Percentiles rank a stretch among this genome's conserved stretches.
phyloP scores from a whole-genome alignment of 2,888 invertebrate species.

The Drosophila kuntzei region DNA sequence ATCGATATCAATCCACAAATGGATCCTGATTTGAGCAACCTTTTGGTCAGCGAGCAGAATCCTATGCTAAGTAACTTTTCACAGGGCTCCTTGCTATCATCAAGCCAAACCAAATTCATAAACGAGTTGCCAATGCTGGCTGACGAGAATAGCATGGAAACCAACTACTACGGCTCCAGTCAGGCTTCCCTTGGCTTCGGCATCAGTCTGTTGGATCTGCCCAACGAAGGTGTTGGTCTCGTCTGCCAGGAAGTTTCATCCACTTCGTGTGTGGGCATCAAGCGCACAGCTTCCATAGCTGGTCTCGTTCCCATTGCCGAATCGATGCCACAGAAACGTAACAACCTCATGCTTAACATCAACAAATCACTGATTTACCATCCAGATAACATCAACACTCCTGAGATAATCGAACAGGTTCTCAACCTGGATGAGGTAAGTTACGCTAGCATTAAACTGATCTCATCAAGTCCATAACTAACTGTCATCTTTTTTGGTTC shows the following conservation, averaged over 20 bases:
- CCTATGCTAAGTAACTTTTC: conserved; percentile 52
- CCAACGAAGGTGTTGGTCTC: conserved; percentile 22
- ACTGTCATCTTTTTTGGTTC: conserved; percentile 7
- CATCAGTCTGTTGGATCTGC: conserved; percentile 35
- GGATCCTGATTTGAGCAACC: conserved; percentile 25
- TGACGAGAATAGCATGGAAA: conserved; percentile 52
- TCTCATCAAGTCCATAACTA: conserved; percentile 2
- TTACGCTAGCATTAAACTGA: neutral
- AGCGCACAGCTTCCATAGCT: conserved; percentile 58
- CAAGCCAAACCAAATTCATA: conserved; percentile 45
- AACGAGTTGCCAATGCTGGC: conserved; percentile 51
- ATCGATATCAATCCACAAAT: conserved; percentile 35
- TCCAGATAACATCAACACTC: conserved; percentile 52
- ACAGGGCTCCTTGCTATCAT: conserved; percentile 30
- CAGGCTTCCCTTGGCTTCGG: conserved; percentile 61
- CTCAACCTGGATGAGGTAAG: conserved; percentile 48
- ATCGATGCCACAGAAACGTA: conserved; percentile 66
- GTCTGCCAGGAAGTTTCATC: conserved; percentile 20
- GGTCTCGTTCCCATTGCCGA: conserved; percentile 23
- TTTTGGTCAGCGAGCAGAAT: conserved; percentile 29
- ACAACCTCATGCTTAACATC: conserved; percentile 54
- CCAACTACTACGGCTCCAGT: conserved; percentile 37
- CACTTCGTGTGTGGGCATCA: conserved; percentile 33
- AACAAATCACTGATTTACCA: conserved; percentile 30
- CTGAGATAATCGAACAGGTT: conserved; percentile 60